These are phyloP conservation scores for Dermochelys coriacea DNA, from an alignment of 2,797 vertebrate species.

Conservation along the genomic window DNA sequence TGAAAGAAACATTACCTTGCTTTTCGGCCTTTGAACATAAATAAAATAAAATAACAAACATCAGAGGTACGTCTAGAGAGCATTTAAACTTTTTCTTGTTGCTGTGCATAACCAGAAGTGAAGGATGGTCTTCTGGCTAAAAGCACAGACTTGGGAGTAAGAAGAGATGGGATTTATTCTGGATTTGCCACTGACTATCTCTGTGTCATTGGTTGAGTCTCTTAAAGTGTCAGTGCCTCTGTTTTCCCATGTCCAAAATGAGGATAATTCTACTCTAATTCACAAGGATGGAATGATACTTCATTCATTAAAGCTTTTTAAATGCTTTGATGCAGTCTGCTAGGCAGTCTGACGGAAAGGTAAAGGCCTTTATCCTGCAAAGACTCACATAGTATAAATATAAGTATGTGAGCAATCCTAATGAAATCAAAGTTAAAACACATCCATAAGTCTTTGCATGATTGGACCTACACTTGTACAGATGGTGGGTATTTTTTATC, in stretches of 20 bases:
- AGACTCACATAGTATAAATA: neutral
- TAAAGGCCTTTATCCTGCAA: neutral
- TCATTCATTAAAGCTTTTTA: neutral
- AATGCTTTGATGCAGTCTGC: neutral
- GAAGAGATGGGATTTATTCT: neutral
- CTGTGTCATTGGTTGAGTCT: neutral
- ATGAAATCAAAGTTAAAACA: neutral
- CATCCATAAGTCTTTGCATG: neutral
- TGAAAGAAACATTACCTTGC: slow-evolving; percentile 23
- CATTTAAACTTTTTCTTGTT: slow-evolving; percentile 34
- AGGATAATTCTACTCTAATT: neutral
- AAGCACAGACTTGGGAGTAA: neutral
- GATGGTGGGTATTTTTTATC: neutral
- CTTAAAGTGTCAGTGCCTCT: neutral
- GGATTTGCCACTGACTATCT: neutral
- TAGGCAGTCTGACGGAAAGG: neutral
- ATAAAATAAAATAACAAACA: slow-evolving; percentile 30
- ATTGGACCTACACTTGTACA: neutral
- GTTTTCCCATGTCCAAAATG: neutral
- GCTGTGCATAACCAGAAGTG: neutral
- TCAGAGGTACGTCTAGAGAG: neutral
- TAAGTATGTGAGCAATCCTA: neutral
- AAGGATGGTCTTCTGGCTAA: neutral
- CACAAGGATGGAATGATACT: neutral
- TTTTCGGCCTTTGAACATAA: slow-evolving; percentile 30